These are phyloP conservation scores for Pterostichus niger DNA, from an alignment of 2,888 invertebrate genomes.

Conservation along the genomic window DNA sequence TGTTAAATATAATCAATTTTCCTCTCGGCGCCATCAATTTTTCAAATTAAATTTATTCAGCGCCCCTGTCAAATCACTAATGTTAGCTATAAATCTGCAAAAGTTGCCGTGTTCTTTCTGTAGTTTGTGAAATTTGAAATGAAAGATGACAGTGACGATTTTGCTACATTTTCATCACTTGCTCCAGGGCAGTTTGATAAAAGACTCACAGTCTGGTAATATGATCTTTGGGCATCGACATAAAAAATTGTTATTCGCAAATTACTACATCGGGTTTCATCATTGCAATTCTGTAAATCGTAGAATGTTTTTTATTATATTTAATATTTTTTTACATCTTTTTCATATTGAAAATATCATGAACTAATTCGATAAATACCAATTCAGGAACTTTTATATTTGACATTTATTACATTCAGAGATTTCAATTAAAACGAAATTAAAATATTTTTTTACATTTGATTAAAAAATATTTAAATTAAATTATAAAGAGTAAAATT, in stretches of 20 bases:
- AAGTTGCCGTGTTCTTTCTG: slow-evolving; percentile 6
- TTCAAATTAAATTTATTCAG: not conserved
- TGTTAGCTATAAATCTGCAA: slow-evolving; percentile 30
- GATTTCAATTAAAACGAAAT: too few species aligned
- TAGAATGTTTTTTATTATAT: not conserved
- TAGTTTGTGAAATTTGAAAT: slow-evolving; percentile 29
- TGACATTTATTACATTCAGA: too few species aligned
- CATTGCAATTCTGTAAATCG: not conserved
- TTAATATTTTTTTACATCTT: too few species aligned
- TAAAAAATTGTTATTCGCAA: not conserved
- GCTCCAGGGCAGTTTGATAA: slow-evolving; percentile 16
- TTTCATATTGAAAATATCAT: too few species aligned
- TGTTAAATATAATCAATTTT: not conserved
- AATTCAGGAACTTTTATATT: too few species aligned
- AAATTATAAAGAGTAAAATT: too few species aligned
- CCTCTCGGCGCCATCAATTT: not conserved
- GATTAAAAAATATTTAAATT: too few species aligned
- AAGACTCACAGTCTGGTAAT: slow-evolving; percentile 28
- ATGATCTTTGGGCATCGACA: slow-evolving; percentile 41
- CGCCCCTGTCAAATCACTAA: slow-evolving; percentile 11
- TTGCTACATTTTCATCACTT: slow-evolving; percentile 24
- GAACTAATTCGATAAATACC: too few species aligned
- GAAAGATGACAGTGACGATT: slow-evolving; percentile 28
- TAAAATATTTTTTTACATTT: too few species aligned
- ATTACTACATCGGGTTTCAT: not conserved